phyloP scores from a whole-genome alignment of 2,113 vertebrate genomes.

The Phylloscopus trochiloides region DNA sequence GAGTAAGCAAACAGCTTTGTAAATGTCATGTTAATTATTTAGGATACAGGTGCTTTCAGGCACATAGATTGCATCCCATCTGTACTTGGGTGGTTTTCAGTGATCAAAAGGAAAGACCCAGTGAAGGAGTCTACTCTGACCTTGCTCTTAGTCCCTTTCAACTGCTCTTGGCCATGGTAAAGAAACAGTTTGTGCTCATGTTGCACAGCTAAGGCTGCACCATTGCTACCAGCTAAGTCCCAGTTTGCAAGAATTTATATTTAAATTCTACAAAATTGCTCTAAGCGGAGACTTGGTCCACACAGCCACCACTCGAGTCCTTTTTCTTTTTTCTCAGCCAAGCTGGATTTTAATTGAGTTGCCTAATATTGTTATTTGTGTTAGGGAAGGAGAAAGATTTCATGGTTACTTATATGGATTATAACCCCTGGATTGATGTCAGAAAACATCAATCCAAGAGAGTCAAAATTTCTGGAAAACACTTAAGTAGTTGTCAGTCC shows the following conservation, averaged over 20 bases:
- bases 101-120: not conserved
- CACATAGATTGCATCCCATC: not conserved
- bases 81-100: not conserved
- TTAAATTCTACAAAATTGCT: not conserved
- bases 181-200: not conserved
- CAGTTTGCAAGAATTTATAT: not conserved
- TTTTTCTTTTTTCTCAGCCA: not conserved
- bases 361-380: not conserved
- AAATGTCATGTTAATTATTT: constrained; percentile 67
- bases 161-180: not conserved
- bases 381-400: not conserved
- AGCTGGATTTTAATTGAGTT: not conserved
- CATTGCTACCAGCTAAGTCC: not conserved
- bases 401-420: not conserved
- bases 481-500: not conserved
- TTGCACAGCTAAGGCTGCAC: not conserved
- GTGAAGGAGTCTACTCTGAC: not conserved
- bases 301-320: not conserved
- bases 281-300: not conserved
- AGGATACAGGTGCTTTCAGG: constrained; percentile 36
- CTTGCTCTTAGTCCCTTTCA: not conserved
- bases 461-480: not conserved
- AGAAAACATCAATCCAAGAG: not conserved
- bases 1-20: constrained; percentile 38
- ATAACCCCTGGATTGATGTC: not conserved